These are phyloP conservation scores for Gymnogyps californianus DNA, from an alignment of 2,113 vertebrate genomes.

Conservation along the genomic window DNA sequence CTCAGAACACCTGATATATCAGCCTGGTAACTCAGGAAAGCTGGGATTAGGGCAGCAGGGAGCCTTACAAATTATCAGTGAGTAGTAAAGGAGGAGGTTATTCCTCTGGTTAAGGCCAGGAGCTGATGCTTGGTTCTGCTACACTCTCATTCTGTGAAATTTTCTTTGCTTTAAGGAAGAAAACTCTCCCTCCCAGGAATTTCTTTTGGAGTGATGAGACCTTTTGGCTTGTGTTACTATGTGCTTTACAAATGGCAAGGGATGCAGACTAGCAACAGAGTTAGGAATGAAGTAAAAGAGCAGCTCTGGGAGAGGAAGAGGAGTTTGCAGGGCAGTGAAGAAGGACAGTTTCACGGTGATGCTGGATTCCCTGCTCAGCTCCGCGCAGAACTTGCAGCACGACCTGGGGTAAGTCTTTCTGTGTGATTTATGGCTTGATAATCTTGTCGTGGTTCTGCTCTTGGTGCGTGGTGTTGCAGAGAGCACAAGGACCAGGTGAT, in stretches of 20 bases:
- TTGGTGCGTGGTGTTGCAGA: accelerated
- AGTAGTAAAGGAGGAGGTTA: background rate
- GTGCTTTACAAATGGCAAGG: no score
- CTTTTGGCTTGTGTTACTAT: background rate
- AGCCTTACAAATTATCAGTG: background rate
- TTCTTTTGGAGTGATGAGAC: background rate
- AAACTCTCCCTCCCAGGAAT: accelerated
- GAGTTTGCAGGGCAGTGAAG: background rate
- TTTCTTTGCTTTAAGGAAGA: background rate
- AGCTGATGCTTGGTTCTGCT: background rate
- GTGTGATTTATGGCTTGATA: background rate
- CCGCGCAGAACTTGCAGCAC: accelerated
- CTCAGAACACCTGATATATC: background rate
- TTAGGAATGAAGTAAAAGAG: background rate
- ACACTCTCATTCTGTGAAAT: accelerated
- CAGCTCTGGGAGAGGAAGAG: background rate
- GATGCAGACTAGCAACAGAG: background rate
- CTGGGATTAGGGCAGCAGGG: background rate
- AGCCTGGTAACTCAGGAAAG: background rate
- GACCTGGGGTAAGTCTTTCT: background rate
- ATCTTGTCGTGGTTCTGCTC: background rate
- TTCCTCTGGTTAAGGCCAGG: background rate
- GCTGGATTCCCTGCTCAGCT: background rate
- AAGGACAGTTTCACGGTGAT: background rate
- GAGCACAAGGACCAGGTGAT: accelerated